Base-by-base conservation (phyloP, 2,797 vertebrate genomes). In the Rhabdomys pumilio region DNA sequence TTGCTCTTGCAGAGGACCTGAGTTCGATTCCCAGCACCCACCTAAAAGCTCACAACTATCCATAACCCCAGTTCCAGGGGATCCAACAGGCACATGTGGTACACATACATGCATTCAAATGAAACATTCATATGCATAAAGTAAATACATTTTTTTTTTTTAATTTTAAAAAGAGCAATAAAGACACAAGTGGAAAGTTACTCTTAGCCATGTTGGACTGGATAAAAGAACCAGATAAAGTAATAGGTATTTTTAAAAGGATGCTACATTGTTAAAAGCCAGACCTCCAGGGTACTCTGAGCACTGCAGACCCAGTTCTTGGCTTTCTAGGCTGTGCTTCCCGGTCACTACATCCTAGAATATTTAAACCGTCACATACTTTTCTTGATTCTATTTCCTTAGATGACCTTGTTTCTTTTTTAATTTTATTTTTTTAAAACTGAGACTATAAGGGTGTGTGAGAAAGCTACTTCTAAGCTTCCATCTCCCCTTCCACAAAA, bases 81-180 rank as follows among this genome's bases (percentile, higher is more conserved):
- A n/a, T 67, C 31, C 13, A 69, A n/a, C 65, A n/a, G 65, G 6
- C 14, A n/a, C 14, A 69, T 0, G 0, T n/a, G 65, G 14, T 69
- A 15, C 65, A n/a, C 2, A 17, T 69, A 67, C 2, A 0, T 34
- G 65, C 6, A 69, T 69, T 69, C 65, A 6, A 69, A 69, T 2
- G 10, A 69, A 69, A 15, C 14, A n/a, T 69, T 69, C 31, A n/a
- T n/a, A 69, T 17, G 14, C 31, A 17, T 69, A 69, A 69, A n/a
- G 65, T 69, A 69, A 69, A 34, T 69, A 69, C 14, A 69, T 34
- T 69, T 69, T 76, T 34, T 69, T 69, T 76, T 80, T 55, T 44
- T 84, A 79, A 59, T 83, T n/a, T n/a, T 75, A 24, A 67, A 47
- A 91, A 91, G 29, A 82, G 26, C 91, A 83, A 75, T 55, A 73